These are phyloP conservation scores for Xiphorhynchus erythropygius DNA, from an alignment of 2,797 vertebrate species.

Conservation along the genomic window DNA sequence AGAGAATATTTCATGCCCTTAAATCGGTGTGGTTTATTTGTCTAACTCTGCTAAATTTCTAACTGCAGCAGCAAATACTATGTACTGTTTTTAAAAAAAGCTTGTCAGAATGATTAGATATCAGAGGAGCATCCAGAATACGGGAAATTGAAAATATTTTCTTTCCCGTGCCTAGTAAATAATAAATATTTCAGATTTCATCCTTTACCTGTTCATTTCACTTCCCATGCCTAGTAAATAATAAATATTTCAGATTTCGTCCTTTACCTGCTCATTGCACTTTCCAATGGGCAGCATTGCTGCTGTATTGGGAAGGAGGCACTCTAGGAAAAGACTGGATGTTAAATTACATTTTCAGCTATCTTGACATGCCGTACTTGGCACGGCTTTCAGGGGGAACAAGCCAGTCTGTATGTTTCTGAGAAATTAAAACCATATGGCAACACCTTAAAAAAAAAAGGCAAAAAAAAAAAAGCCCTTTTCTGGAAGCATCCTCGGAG, in stretches of 20 bases:
- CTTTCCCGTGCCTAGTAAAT: constrained; percentile 23
- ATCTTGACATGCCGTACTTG: constrained; percentile 73
- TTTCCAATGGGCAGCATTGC: constrained; percentile 51
- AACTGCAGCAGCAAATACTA: not conserved
- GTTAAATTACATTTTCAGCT: constrained; percentile 73
- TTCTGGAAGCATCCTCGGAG: constrained; percentile 70
- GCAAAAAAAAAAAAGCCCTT: constrained; percentile 28
- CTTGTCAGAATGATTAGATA: not conserved
- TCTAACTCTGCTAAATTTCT: not conserved
- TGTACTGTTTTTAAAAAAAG: not conserved
- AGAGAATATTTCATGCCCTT: constrained; percentile 2
- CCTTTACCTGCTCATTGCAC: constrained; percentile 48
- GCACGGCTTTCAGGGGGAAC: constrained; percentile 63
- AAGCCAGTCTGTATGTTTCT: constrained; percentile 76
- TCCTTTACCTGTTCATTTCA: constrained; percentile 52
- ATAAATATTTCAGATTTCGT: constrained; percentile 46
- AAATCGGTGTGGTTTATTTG: not conserved
- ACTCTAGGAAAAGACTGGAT: constrained; percentile 65
- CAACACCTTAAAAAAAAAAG: constrained; percentile 69
- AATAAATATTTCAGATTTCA: constrained; percentile 45
- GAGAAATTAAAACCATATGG: constrained; percentile 81
- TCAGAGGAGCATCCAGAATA: not conserved
- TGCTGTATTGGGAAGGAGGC: constrained; percentile 41
- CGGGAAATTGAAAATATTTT: constrained; percentile 40
- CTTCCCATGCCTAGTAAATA: constrained; percentile 54